Percentiles rank a stretch among this genome's conserved stretches.
Conservation (phyloP, 2,888 invertebrate genomes). For the Lasioglossum malachurum region DNA sequence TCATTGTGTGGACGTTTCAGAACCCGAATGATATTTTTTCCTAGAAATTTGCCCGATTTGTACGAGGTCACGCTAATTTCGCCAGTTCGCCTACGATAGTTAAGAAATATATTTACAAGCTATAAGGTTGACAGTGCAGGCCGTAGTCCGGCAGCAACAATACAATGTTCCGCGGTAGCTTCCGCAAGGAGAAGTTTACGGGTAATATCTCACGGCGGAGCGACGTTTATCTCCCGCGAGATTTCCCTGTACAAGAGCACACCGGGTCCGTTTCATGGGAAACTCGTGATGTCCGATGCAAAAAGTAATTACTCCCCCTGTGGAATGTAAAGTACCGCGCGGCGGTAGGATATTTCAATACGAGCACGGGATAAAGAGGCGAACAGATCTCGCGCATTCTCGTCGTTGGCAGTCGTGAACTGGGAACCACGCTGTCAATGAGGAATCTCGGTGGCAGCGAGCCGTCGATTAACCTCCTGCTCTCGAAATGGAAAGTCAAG, state of each 20-base stretch:
- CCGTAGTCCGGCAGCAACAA: not conserved
- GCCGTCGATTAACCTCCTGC: slow-evolving; percentile 53
- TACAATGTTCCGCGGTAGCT: slow-evolving; percentile 21
- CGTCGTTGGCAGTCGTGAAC: slow-evolving; percentile 8
- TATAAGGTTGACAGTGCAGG: not conserved
- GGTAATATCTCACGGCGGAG: slow-evolving; percentile 58
- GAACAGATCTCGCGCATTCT: slow-evolving; percentile 1
- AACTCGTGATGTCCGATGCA: slow-evolving; percentile 25
- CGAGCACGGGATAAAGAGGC: not conserved
- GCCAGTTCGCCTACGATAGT: not conserved
- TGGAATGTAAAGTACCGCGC: slow-evolving; percentile 30
- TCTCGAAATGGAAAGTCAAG: slow-evolving; percentile 21
- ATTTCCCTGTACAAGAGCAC: slow-evolving; percentile 21
- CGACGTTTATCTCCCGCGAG: slow-evolving; percentile 55
- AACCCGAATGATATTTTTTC: not conserved
- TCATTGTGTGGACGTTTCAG: not conserved
- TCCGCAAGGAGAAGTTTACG: slow-evolving; percentile 45
- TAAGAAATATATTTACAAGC: not conserved
- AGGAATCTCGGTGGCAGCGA: slow-evolving; percentile 59
- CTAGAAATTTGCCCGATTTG: too few relatives aligned
- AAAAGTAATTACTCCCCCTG: slow-evolving; percentile 43
- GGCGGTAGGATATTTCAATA: slow-evolving; percentile 20
- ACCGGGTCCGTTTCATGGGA: slow-evolving; percentile 25
- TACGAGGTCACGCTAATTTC: not conserved
- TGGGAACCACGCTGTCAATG: slow-evolving; percentile 3